phyloP scores from a whole-genome alignment of 2,797 vertebrate genomes.

The Sebastes steindachneri region DNA sequence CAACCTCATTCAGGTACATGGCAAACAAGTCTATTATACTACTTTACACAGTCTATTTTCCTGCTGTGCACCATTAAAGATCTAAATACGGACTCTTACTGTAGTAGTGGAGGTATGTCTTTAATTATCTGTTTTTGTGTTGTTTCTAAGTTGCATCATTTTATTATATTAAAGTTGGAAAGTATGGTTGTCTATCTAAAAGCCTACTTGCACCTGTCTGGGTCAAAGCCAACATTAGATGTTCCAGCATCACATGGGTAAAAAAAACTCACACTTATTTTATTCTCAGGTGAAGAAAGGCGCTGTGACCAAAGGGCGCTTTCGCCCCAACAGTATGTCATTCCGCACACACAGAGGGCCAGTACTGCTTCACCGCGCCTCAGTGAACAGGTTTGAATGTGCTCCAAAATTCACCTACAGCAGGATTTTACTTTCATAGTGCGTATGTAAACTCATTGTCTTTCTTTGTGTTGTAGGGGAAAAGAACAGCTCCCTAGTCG shows the following conservation, averaged over 20 bases:
- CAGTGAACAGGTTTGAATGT: slow-evolving; percentile 90
- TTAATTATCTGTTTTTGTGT: not conserved
- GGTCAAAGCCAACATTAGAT: not conserved
- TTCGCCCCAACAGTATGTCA: slow-evolving; percentile 86
- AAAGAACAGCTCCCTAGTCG: slow-evolving; percentile 86
- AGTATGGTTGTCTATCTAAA: not conserved
- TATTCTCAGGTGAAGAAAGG: slow-evolving; percentile 89
- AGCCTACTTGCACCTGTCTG: not conserved
- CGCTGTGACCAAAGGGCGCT: slow-evolving; percentile 91
- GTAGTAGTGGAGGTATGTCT: too few species aligned
- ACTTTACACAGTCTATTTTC: not conserved
- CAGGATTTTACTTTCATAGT: not conserved
- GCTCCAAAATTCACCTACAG: not conserved
- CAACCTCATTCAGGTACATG: slow-evolving; percentile 96
- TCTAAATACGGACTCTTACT: not conserved
- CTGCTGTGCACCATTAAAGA: not conserved
- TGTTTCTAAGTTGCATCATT: not conserved
- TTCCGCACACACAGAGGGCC: slow-evolving; percentile 88
- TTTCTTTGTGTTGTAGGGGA: slow-evolving; percentile 60
- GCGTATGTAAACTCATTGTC: not conserved
- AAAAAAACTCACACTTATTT: not conserved
- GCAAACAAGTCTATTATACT: not conserved
- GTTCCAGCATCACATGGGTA: not conserved
- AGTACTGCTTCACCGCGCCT: slow-evolving; percentile 92
- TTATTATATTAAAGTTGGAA: not conserved